A percentile compares a stretch with the other conserved stretches of the same genome.
phyloP scores from a whole-genome alignment of 2,888 invertebrate genomes.

The Plebejus melissa region DNA sequence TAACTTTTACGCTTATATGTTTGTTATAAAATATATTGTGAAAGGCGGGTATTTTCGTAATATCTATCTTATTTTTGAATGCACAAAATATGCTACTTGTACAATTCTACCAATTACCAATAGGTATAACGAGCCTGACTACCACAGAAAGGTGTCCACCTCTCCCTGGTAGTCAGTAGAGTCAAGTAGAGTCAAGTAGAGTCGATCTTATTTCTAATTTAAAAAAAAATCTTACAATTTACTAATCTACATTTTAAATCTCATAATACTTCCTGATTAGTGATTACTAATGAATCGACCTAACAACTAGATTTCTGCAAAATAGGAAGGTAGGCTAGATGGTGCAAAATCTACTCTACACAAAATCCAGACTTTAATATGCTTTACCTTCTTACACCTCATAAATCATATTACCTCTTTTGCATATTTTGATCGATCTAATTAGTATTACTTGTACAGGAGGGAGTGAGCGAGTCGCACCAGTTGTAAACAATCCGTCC shows the following conservation, averaged over 20 bases:
- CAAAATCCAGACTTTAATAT: background rate
- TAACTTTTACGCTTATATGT: conserved; percentile 8
- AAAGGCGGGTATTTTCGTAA: background rate
- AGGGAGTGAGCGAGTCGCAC: conserved; percentile 15
- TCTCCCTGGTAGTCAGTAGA: too few relatives aligned
- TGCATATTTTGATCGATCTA: conserved; percentile 10
- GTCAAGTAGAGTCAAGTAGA: too few relatives aligned
- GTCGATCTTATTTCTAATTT: too few relatives aligned
- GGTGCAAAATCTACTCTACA: background rate
- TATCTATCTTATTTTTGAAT: background rate
- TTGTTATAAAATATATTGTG: background rate
- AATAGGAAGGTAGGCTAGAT: background rate
- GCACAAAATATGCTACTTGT: too few relatives aligned
- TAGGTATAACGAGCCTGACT: too few relatives aligned
- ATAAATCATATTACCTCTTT: background rate
- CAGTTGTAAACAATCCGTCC: conserved; percentile 29
- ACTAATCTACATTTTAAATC: too few relatives aligned
- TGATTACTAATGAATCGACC: background rate
- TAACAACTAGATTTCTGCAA: background rate
- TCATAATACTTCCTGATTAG: too few relatives aligned
- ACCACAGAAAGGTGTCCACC: too few relatives aligned
- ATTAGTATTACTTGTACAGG: conserved; percentile 13
- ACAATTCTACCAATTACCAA: too few relatives aligned
- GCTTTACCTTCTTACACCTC: background rate
- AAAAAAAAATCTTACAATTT: too few relatives aligned